These are phyloP conservation scores for Drosophila sulfurigaster DNA, from an alignment of 1,140 invertebrate genomes.

Conservation along the genomic window DNA sequence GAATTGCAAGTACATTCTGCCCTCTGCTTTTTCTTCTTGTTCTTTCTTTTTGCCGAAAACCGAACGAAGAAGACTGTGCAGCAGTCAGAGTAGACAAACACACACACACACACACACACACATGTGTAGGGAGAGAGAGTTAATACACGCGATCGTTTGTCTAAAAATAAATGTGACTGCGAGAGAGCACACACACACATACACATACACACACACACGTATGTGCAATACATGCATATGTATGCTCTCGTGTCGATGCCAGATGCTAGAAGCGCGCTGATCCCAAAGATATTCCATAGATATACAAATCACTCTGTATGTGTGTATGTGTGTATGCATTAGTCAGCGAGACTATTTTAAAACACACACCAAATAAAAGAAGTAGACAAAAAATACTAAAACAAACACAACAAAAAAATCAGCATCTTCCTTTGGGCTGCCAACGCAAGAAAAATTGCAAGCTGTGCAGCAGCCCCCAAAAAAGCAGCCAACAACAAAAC, in stretches of 20 bases:
- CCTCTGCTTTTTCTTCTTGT: conserved; percentile 13
- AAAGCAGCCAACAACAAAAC: conserved; percentile 35
- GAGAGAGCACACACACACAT: neutral
- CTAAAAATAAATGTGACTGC: conserved; percentile 50
- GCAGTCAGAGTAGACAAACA: conserved; percentile 39
- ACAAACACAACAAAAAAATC: neutral
- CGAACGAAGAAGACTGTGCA: conserved; percentile 37
- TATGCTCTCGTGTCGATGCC: conserved; percentile 22
- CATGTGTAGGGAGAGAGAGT: conserved; percentile 15
- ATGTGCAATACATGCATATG: neutral
- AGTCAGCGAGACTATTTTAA: conserved; percentile 50
- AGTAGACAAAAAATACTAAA: neutral
- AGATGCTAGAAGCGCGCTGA: conserved; percentile 40
- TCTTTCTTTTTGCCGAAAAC: neutral
- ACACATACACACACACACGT: neutral
- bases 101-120: conserved; percentile 30
- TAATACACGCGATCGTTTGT: conserved; percentile 37
- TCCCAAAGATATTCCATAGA: conserved; percentile 39
- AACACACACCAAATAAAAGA: neutral
- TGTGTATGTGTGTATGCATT: conserved; percentile 30
- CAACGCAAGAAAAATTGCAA: conserved; percentile 26
- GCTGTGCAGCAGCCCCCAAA: conserved; percentile 15
- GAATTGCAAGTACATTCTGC: conserved; percentile 26
- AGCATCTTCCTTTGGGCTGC: conserved; percentile 18
- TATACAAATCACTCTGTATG: conserved; percentile 4